These are phyloP conservation scores for Ianthella basta DNA, from an alignment of 37 sponge, comb jelly and placozoan genomes.

Conservation along the genomic window DNA sequence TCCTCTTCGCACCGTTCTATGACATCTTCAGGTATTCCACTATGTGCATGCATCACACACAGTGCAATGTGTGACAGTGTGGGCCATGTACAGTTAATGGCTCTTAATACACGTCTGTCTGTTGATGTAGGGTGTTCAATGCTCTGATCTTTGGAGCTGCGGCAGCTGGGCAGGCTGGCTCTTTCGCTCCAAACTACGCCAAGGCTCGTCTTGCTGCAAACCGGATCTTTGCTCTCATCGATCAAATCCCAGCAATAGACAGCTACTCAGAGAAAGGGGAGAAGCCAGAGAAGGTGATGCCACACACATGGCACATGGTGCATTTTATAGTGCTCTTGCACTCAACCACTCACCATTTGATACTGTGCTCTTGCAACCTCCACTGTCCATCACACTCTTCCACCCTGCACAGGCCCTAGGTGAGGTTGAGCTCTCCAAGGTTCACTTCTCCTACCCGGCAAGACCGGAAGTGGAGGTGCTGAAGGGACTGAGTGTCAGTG, in stretches of 20 bases:
- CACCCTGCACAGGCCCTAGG: conserved; percentile 44
- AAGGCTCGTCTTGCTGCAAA: conserved; percentile 80
- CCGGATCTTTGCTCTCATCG: conserved; percentile 73
- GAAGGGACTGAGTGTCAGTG: conserved; percentile 43
- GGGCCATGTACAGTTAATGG: no score
- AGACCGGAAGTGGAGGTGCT: conserved; percentile 68
- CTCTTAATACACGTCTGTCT: no score
- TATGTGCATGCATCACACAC: no score
- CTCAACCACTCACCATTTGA: no score
- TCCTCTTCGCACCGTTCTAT: conserved; percentile 30
- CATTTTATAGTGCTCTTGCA: no score
- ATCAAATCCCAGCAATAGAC: conserved; percentile 65
- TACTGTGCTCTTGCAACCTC: no score
- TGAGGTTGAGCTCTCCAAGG: conserved; percentile 59
- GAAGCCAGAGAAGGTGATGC: conserved; percentile 3
- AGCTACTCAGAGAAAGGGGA: conserved; percentile 69
- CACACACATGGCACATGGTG: no score
- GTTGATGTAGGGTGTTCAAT: conserved; percentile 58
- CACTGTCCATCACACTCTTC: background rate
- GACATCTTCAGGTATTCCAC: conserved; percentile 11
- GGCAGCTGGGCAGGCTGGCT: conserved; percentile 75
- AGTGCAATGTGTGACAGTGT: no score
- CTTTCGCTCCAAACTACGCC: conserved; percentile 83
- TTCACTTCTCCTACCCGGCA: conserved; percentile 78
- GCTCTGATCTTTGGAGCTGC: conserved; percentile 81